phyloP scores from a whole-genome alignment of 2,797 vertebrate genomes.

The Acrocephalus scirpaceus region DNA sequence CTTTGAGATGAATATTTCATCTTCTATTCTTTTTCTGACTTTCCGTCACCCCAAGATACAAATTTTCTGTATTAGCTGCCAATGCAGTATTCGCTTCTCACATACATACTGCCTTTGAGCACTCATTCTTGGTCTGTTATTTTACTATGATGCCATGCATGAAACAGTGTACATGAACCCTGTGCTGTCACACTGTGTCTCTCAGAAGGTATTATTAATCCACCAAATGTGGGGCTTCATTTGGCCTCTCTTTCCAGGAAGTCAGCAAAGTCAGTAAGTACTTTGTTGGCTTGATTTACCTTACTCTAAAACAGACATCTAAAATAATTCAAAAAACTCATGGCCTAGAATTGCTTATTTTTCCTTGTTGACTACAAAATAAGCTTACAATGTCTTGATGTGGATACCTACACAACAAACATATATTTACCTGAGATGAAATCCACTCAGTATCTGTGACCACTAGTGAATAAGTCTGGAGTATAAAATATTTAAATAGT shows the following conservation, averaged over 20 bases:
- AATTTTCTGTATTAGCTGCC: neutral
- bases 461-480: neutral
- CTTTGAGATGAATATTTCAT: neutral
- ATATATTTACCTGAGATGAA: neutral
- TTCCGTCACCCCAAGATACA: neutral
- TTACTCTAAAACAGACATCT: neutral
- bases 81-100: neutral
- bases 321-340: neutral
- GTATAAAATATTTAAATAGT: neutral
- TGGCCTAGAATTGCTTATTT: neutral
- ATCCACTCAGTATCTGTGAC: neutral
- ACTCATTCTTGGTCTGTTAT: neutral
- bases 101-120: neutral
- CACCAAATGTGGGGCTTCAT: neutral
- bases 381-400: neutral
- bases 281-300: neutral
- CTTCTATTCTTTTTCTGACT: neutral
- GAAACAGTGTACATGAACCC: neutral
- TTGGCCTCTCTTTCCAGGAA: neutral
- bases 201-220: neutral
- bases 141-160: neutral
- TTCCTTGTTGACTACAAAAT: neutral
- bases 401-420: neutral
- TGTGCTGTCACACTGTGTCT: neutral
- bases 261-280: neutral